A percentile compares a stretch with the other conserved stretches of the same genome.
Conservation (phyloP, 2,888 invertebrate species). For the Boloria euphrosyne region DNA sequence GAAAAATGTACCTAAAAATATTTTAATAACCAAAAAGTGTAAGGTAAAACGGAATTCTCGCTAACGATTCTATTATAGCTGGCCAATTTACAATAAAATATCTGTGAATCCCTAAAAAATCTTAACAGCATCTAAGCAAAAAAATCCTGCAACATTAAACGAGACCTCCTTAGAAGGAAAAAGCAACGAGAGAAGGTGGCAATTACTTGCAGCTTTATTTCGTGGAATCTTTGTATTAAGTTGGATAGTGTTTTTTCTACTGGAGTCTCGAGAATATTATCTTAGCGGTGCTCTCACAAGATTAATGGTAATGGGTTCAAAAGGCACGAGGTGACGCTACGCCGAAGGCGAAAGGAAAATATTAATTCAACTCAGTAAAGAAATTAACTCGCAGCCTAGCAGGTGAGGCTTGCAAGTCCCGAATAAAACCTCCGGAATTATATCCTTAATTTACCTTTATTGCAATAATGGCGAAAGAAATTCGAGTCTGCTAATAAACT, state of each 20-base stretch:
- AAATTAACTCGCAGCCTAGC: slow-evolving; percentile 37
- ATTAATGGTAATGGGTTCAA: slow-evolving; percentile 74
- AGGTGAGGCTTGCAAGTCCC: slow-evolving; percentile 39
- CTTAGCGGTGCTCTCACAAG: slow-evolving; percentile 64
- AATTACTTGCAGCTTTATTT: slow-evolving; percentile 37
- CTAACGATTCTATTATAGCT: slow-evolving; percentile 5
- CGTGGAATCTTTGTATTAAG: slow-evolving; percentile 40
- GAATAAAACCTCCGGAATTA: slow-evolving; percentile 39
- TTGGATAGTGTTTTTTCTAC: slow-evolving; percentile 65
- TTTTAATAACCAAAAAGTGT: slow-evolving; percentile 9
- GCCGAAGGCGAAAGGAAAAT: slow-evolving; percentile 58
- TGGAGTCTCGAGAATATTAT: slow-evolving; percentile 63
- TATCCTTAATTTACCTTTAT: slow-evolving; percentile 42
- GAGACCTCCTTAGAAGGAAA: slow-evolving; percentile 22
- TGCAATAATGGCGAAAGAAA: slow-evolving; percentile 37
- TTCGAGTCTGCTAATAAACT: slow-evolving; percentile 32
- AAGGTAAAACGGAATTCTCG: slow-evolving; percentile 6
- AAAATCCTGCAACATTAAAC: slow-evolving; percentile 17
- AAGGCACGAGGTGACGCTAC: slow-evolving; percentile 64
- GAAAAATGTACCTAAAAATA: background rate
- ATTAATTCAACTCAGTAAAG: slow-evolving; percentile 57
- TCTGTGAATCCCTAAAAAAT: slow-evolving; percentile 17
- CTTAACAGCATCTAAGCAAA: slow-evolving; percentile 18
- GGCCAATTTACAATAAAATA: slow-evolving; percentile 19
- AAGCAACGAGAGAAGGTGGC: slow-evolving; percentile 28